A percentile compares a stretch with the other conserved stretches of the same genome.
Conservation (phyloP, 2,797 vertebrate species). For the Gouania willdenowi region DNA sequence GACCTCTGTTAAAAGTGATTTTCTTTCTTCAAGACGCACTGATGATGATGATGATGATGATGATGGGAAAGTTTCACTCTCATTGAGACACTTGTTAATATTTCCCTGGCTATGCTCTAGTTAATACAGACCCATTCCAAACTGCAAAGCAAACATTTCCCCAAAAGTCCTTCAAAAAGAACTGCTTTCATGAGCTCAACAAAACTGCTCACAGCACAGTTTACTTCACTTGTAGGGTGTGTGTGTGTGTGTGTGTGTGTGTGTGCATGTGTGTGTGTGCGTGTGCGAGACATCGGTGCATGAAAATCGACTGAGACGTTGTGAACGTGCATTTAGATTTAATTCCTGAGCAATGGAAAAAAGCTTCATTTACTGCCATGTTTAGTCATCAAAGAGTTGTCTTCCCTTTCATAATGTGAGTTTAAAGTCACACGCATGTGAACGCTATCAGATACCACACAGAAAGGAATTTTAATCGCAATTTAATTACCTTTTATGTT, state of each 20-base stretch:
- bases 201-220: neutral
- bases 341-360: neutral
- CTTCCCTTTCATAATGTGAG: neutral
- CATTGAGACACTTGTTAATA: slow-evolving; percentile 4
- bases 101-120: neutral
- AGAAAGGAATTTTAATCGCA: slow-evolving; percentile 1
- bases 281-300: too few species aligned
- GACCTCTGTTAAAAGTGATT: too few species aligned
- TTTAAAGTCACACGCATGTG: neutral
- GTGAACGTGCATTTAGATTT: neutral
- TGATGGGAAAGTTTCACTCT: neutral
- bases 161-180: neutral
- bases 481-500: slow-evolving; percentile 3
- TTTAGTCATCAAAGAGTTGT: neutral
- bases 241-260: too few species aligned
- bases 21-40: too few species aligned
- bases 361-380: neutral
- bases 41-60: neutral
- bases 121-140: neutral
- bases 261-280: too few species aligned
- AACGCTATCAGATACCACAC: slow-evolving; percentile 2
- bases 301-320: neutral
- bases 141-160: neutral
- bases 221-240: too few species aligned
- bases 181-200: neutral